Conservation (phyloP, 1,140 invertebrate species). For the Anastrepha ludens region DNA sequence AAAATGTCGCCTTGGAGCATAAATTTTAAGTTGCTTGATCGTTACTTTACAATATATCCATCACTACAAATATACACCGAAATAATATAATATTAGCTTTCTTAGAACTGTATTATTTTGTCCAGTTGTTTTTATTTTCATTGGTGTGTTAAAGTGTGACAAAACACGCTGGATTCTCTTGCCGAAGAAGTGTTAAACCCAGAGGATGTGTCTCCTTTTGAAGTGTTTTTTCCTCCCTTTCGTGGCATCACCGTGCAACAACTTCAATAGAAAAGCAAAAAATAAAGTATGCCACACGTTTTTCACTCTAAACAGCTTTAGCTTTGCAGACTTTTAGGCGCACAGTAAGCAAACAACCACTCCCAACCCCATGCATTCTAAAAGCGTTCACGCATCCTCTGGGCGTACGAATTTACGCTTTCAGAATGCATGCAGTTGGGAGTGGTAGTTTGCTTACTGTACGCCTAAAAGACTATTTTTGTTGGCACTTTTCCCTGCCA, state of each 20-base stretch:
- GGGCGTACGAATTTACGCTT: background rate
- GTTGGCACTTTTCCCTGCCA: slow-evolving; percentile 47
- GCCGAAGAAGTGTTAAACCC: too few relatives aligned
- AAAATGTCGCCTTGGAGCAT: too few relatives aligned
- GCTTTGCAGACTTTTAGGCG: slow-evolving; percentile 40
- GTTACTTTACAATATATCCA: too few relatives aligned
- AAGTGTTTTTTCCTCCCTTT: too few relatives aligned
- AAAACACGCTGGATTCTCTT: too few relatives aligned
- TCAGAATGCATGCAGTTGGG: background rate
- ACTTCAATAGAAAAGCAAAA: background rate
- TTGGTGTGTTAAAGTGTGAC: too few relatives aligned
- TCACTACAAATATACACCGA: too few relatives aligned
- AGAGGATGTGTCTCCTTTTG: too few relatives aligned
- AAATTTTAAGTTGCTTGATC: too few relatives aligned
- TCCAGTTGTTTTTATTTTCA: too few relatives aligned
- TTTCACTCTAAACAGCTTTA: background rate
- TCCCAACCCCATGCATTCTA: background rate
- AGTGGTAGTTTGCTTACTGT: slow-evolving; percentile 3
- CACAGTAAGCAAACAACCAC: slow-evolving; percentile 6
- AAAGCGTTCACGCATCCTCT: background rate
- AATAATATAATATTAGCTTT: too few relatives aligned
- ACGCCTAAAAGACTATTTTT: slow-evolving; percentile 6
- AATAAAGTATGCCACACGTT: slow-evolving; percentile 39
- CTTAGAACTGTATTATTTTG: too few relatives aligned
- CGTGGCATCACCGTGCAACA: background rate